Evolutionary conservation across 2,888 invertebrate species (phyloP), one percentile per base, ranked within the genome.

Genomic region (Odontothrips loti): DNA sequence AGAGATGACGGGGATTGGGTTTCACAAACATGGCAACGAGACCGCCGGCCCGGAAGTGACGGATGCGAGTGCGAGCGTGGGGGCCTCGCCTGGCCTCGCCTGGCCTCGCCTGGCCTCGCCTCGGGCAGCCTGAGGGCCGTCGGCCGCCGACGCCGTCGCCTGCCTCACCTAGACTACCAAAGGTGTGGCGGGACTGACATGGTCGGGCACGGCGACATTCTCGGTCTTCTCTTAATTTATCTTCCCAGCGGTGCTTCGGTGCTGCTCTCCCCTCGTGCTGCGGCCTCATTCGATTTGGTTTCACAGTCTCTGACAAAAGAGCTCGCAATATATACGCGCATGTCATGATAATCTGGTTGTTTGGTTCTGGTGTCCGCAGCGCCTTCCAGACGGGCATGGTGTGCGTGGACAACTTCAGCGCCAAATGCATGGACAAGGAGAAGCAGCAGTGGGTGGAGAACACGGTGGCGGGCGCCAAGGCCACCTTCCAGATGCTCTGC

Each of bases 321-420:
- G n/a, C n/a, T n/a, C n/a, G n/a, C n/a, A n/a, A n/a, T n/a, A n/a
- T n/a, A n/a, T n/a, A n/a, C n/a, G n/a, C n/a, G n/a, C n/a, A n/a
- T n/a, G n/a, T n/a, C n/a, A n/a, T n/a, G 20, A 58, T 51, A 20
- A 51, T 51, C 48, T 34, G n/a, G 15, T 58, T 8, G 78, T n/a
- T 34, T 43, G 78, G n/a, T n/a, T n/a, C n/a, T 47, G 23, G 79
- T 48, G 47, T 63, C 47, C 80, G 84, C 83, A 82, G 81, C 83
- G 84, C 84, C 83, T 84, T 85, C 85, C 84, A 84, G 84, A 84
- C 84, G 84, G 85, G 85, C 85, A 85, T 84, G 84, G 84, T 84
- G 85, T 85, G 84, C 85, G 85, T 84, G 84, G 85, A 85, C 84
- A 84, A 80, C 83, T 82, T 79, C 81, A 83, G 80, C 82, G 82